phyloP scores from a whole-genome alignment of 2,113 vertebrate genomes.

The Sylvilagus bachmani region DNA sequence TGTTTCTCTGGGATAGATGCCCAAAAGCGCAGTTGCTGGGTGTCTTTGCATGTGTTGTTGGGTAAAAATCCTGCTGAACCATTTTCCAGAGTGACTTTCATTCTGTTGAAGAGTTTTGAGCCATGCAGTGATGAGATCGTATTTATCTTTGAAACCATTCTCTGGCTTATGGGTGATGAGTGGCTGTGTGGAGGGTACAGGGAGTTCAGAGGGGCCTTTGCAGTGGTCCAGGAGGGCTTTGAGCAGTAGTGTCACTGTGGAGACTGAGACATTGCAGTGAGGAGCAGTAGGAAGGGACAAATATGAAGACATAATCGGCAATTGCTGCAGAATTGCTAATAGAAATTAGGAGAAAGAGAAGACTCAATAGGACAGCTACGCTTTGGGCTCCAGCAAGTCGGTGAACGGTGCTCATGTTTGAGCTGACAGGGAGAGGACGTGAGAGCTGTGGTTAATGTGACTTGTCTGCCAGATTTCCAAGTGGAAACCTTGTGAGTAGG shows the following conservation, averaged over 20 bases:
- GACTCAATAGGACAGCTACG: rapidly evolving
- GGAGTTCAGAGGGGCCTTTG: neutral
- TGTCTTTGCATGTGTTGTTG: neutral
- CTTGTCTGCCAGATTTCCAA: neutral
- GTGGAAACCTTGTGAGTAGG: neutral
- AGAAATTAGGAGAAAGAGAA: neutral
- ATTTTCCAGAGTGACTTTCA: neutral
- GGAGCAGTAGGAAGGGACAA: neutral
- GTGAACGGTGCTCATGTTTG: neutral
- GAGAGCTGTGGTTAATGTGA: neutral
- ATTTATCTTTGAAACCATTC: neutral
- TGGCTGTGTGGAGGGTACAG: neutral
- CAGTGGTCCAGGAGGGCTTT: neutral
- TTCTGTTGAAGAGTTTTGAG: neutral
- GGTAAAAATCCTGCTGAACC: neutral
- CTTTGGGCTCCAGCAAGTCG: neutral
- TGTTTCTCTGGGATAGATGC: neutral
- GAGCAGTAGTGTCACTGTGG: rapidly evolving
- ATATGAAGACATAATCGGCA: rapidly evolving
- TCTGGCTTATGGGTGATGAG: neutral
- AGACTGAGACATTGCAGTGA: rapidly evolving
- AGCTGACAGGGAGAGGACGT: neutral
- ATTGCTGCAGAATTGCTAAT: neutral
- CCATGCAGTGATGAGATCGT: neutral
- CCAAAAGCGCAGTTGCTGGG: neutral